These are phyloP conservation scores for Caenorhabditis tropicalis DNA, from an alignment of 1,140 invertebrate species.

Conservation along the genomic window DNA sequence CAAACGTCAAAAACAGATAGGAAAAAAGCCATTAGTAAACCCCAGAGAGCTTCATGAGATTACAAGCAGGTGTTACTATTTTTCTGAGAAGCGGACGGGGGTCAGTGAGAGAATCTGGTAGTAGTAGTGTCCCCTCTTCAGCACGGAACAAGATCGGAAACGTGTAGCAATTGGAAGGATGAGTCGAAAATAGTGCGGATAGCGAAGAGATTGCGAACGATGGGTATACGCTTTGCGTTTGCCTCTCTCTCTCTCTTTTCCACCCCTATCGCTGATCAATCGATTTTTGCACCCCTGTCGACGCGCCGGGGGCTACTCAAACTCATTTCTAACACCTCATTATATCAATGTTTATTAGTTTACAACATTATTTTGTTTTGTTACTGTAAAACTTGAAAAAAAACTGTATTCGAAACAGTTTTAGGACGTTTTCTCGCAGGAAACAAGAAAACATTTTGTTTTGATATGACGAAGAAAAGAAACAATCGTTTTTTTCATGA, in stretches of 20 bases:
- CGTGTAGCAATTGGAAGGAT: slow-evolving; percentile 31
- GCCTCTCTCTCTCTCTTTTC: too few relatives aligned
- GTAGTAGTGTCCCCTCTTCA: not conserved
- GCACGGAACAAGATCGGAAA: slow-evolving; percentile 5
- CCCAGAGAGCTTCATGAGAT: not conserved
- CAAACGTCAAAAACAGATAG: not conserved
- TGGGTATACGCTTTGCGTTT: not conserved
- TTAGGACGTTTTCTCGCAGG: too few relatives aligned
- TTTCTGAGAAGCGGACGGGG: not conserved
- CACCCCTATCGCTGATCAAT: slow-evolving; percentile 43
- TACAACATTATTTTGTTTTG: not conserved
- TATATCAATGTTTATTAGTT: not conserved
- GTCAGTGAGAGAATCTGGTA: not conserved
- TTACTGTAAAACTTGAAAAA: too few relatives aligned
- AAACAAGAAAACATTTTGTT: not conserved
- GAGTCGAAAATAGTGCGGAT: not conserved
- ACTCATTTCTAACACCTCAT: not conserved
- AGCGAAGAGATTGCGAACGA: not conserved
- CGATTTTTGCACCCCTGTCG: not conserved
- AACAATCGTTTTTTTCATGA: too few relatives aligned
- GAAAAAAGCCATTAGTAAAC: not conserved
- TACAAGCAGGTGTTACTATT: not conserved
- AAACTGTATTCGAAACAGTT: too few relatives aligned
- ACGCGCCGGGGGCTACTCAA: not conserved
- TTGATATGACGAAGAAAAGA: too few relatives aligned